Evolutionary conservation across 2,113 vertebrate genomes (phyloP).

Genomic region (Isurus oxyrinchus): DNA sequence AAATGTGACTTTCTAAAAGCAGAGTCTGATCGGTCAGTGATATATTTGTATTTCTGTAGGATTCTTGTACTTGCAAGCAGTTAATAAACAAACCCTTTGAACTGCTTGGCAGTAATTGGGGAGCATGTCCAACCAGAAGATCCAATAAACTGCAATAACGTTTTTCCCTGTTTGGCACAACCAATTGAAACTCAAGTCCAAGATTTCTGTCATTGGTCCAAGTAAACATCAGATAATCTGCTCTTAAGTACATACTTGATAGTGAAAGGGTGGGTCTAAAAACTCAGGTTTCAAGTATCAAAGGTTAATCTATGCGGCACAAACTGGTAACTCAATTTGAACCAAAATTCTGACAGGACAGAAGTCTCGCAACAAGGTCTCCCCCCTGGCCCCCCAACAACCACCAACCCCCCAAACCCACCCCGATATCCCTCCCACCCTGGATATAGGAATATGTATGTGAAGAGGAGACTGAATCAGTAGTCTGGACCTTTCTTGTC

Average conservation of each 20-base stretch:
- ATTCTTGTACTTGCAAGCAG: not conserved
- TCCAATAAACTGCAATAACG: not conserved
- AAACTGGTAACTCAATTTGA: not conserved
- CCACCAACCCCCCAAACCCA: too few species aligned
- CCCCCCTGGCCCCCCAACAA: not conserved
- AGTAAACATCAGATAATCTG: not conserved
- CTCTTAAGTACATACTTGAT: not conserved
- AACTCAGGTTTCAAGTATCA: not conserved
- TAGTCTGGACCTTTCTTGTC: not conserved
- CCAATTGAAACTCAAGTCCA: conserved; percentile 13
- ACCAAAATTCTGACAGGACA: not conserved
- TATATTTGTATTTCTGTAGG: not conserved
- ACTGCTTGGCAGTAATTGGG: not conserved
- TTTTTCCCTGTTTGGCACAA: not conserved
- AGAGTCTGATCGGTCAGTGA: not conserved
- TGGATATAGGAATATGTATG: not conserved
- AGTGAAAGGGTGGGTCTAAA: conserved; percentile 15
- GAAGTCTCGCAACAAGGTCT: not conserved
- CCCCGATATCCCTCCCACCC: not conserved
- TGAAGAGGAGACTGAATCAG: not conserved
- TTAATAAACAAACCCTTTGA: not conserved
- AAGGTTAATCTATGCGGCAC: conserved; percentile 23
- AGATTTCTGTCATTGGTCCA: not conserved
- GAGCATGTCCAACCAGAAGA: not conserved
- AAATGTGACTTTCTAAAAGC: not conserved